Percentiles rank a stretch among this genome's conserved stretches.
These are phyloP conservation scores for Eufriesea mexicana DNA, from an alignment of 1,140 invertebrate genomes.

Conservation along the genomic window DNA sequence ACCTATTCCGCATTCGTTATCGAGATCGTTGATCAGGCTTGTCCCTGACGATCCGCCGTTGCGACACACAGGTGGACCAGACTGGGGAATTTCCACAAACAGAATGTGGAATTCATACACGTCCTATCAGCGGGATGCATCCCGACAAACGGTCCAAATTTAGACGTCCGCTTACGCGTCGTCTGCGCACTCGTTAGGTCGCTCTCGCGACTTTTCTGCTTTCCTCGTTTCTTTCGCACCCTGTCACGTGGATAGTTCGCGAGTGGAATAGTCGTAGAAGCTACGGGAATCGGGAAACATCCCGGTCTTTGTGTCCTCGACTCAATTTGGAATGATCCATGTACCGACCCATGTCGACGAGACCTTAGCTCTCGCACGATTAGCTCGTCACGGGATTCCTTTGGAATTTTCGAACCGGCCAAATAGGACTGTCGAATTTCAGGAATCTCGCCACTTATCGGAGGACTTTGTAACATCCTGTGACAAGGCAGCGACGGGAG, in stretches of 20 bases:
- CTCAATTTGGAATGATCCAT: too few species aligned
- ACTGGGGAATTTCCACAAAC: constrained; percentile 18
- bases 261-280: too few species aligned
- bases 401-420: not conserved
- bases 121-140: constrained; percentile 13
- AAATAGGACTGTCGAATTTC: constrained; percentile 16
- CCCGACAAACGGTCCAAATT: constrained; percentile 50
- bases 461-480: constrained; percentile 57
- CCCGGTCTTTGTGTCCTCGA: too few species aligned
- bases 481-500: constrained; percentile 19
- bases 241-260: too few species aligned
- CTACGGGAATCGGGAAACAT: too few species aligned
- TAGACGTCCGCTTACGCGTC: constrained; percentile 42
- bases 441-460: constrained; percentile 36
- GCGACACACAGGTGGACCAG: not conserved
- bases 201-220: constrained; percentile 44
- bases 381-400: not conserved
- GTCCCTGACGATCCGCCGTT: too few species aligned
- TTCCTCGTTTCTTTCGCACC: too few species aligned
- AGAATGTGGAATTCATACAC: constrained; percentile 50
- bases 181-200: constrained; percentile 55
- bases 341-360: too few species aligned
- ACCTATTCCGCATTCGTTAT: not conserved
- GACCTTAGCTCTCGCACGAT: not conserved
- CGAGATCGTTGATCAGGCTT: not conserved